Base-by-base conservation (phyloP, 2,888 invertebrate genomes). In the Venusia cambrica region DNA sequence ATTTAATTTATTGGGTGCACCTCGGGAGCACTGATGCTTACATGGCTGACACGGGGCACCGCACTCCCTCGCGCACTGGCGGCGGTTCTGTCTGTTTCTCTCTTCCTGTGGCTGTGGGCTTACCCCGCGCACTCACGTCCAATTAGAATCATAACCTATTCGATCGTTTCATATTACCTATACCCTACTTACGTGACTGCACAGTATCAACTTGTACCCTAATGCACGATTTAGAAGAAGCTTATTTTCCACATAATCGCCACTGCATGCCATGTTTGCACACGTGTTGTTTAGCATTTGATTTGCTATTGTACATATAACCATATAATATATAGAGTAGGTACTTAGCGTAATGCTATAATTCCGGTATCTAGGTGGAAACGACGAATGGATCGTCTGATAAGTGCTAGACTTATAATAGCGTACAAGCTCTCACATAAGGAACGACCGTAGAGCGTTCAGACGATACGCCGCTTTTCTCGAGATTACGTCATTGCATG, bases 51-150 rank as follows among this genome's bases (percentile, higher is more conserved):
- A 75, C 76, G 73, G 77, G 76, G 78, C 76, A 74, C 78, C 72
- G 74, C 81, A 76, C 78, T 64, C 64, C 48, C 74, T 69, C 76
- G 77, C 79, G 81, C 84, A 80, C 84, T 81, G 77, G 78, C 87
- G 87, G 84, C 76, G 87, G 87, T 74, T 79, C 83, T 85, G 87
- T 87, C 88, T 88, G 88, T 87, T 84, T 79, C 87, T 87, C 88
- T 88, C 87, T 87, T 87, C 81, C 88, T 87, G 88, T 87, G 88
- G 87, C 79, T 74, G 81, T 79, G 85, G 84, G 80, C 73, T 73
- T 74, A 64, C 48, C 79, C 83, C 84, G 78, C 75, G 72, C 75
- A 73, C 75, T 74, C 55, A 73, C 73, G 67, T 74, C 76, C 72
- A 67, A 40, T 57, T 79, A 77, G 77, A 54, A 61, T 60, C 62